These are phyloP conservation scores for Cerastis rubricosa DNA, from an alignment of 2,888 invertebrate genomes.

Conservation along the genomic window DNA sequence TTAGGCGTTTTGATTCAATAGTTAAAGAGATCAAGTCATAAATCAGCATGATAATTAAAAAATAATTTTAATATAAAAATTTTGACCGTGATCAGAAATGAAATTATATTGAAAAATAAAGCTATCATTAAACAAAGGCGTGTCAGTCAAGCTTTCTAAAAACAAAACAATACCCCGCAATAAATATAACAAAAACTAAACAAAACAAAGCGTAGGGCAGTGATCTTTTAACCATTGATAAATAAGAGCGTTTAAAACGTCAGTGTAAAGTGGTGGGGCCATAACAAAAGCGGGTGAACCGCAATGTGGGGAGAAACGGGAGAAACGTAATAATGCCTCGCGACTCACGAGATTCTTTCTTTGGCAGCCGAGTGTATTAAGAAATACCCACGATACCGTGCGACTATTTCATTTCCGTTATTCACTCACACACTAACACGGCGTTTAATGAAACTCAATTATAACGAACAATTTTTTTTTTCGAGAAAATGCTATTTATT, in stretches of 20 bases:
- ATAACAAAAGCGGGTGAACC: conserved; percentile 69
- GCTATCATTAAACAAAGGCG: background rate
- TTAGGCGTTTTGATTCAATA: no score
- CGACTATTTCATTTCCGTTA: conserved; percentile 74
- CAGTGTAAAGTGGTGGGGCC: conserved; percentile 62
- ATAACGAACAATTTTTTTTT: conserved; percentile 20
- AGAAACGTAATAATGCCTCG: conserved; percentile 73
- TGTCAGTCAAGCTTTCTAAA: conserved; percentile 2
- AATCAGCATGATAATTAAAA: no score
- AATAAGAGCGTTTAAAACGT: conserved; percentile 60
- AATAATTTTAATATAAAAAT: no score
- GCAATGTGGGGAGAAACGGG: conserved; percentile 67
- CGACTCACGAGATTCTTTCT: conserved; percentile 74
- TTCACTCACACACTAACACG: conserved; percentile 51
- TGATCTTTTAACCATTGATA: conserved; percentile 55
- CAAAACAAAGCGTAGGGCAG: conserved; percentile 48
- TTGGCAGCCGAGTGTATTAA: conserved; percentile 76
- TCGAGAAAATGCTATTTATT: background rate
- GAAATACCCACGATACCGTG: conserved; percentile 73
- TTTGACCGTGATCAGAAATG: no score
- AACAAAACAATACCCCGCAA: conserved; percentile 17
- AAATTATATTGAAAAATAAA: no score
- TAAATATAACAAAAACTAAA: conserved; percentile 30
- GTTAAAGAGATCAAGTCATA: no score
- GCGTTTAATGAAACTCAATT: conserved; percentile 51